Conservation (phyloP, 2,888 invertebrate species). For the Nipponacmea schrenckii region DNA sequence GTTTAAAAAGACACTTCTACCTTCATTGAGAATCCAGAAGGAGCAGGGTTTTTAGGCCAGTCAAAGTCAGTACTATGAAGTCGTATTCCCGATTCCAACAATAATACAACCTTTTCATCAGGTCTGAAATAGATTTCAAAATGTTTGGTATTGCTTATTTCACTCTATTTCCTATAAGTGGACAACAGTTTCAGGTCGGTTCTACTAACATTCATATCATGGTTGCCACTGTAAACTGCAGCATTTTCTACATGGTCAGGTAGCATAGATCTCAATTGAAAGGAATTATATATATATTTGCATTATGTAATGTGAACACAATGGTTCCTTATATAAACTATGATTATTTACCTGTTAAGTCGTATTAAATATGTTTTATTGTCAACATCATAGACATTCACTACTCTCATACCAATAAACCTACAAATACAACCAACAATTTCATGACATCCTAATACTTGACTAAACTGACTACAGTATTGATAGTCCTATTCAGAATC, state of each 20-base stretch:
- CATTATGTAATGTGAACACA: no score
- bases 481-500: not conserved
- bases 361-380: constrained; percentile 92
- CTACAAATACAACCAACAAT: constrained; percentile 40
- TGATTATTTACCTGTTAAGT: constrained; percentile 67
- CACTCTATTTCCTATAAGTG: no score
- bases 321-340: no score
- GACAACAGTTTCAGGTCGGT: no score
- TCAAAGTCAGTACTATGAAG: constrained; percentile 95
- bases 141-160: no score
- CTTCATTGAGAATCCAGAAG: constrained; percentile 98
- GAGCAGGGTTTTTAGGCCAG: constrained; percentile 97
- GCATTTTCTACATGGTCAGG: no score
- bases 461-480: not conserved
- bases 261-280: no score
- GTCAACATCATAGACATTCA: constrained; percentile 97
- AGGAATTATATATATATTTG: no score
- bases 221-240: no score
- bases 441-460: not conserved
- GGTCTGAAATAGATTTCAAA: constrained; percentile 73
- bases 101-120: constrained; percentile 86
- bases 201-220: no score
- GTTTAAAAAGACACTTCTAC: constrained; percentile 68
- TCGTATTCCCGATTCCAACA: constrained; percentile 93
- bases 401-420: constrained; percentile 89